phyloP scores from a whole-genome alignment of 23 tunicate genomes.

The Clavelina lepadiformis region DNA sequence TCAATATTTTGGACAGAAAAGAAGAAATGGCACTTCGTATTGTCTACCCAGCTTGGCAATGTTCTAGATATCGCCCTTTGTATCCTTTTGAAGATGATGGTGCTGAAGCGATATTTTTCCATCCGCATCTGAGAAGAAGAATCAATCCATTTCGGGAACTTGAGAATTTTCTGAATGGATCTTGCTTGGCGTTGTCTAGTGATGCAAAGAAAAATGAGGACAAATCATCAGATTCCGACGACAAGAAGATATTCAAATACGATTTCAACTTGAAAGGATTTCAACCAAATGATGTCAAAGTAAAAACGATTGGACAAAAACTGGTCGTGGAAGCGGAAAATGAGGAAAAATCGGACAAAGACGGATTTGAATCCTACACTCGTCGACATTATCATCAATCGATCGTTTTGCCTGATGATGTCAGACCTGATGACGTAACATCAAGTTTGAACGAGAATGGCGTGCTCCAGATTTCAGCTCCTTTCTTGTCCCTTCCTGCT shows the following conservation, averaged over 20 bases:
- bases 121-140: too few relatives aligned
- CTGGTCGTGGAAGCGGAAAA: conserved; percentile 14
- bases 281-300: conserved; percentile 8
- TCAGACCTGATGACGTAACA: conserved; percentile 19
- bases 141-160: too few relatives aligned
- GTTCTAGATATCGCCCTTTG: too few relatives aligned
- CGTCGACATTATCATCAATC: not conserved
- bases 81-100: not conserved
- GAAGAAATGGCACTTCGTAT: too few relatives aligned
- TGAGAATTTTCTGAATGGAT: too few relatives aligned
- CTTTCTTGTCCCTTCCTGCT: conserved; percentile 24
- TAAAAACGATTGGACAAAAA: conserved; percentile 37
- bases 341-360: conserved; percentile 10
- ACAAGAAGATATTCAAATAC: not conserved
- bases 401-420: conserved; percentile 9
- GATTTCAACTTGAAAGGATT: conserved; percentile 22
- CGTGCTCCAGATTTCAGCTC: conserved; percentile 20
- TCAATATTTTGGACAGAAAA: too few relatives aligned
- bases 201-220: too few relatives aligned
- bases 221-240: too few relatives aligned
- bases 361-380: conserved; percentile 9
- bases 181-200: too few relatives aligned
- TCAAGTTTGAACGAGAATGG: too few relatives aligned
- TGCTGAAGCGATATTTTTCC: too few relatives aligned
- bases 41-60: too few relatives aligned